Evolutionary conservation across 2,888 invertebrate genomes (phyloP).

Genomic region (Caenorhabditis parvicauda): DNA sequence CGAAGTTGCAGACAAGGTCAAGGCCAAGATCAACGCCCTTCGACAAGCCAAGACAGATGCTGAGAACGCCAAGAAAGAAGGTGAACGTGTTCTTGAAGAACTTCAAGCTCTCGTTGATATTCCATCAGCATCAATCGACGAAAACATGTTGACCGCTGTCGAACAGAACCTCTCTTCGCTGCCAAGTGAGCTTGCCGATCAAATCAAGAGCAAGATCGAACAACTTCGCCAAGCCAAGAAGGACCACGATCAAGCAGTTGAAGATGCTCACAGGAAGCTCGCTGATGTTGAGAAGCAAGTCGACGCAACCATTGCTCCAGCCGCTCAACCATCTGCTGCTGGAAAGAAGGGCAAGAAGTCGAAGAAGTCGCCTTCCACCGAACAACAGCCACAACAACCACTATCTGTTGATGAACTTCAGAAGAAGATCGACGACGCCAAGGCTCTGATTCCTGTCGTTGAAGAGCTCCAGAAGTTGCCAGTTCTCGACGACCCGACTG

Average conservation of each 20-base stretch:
- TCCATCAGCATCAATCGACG: constrained; percentile 9
- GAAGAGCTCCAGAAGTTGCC: constrained; percentile 11
- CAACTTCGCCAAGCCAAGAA: constrained; percentile 19
- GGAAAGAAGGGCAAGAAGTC: constrained; percentile 34
- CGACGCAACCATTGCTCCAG: constrained; percentile 23
- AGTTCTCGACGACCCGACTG: constrained; percentile 2
- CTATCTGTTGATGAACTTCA: constrained; percentile 19
- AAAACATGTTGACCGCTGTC: constrained; percentile 6
- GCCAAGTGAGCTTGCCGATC: neutral
- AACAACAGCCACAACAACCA: too few species aligned
- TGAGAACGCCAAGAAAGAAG: too few species aligned
- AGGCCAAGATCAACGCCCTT: constrained; percentile 9
- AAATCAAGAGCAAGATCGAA: constrained; percentile 13
- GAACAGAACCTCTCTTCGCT: constrained; percentile 9
- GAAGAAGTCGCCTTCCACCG: constrained; percentile 29
- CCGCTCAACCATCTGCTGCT: too few species aligned
- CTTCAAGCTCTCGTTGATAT: constrained; percentile 7
- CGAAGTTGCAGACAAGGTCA: constrained; percentile 18
- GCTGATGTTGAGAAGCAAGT: constrained; percentile 16
- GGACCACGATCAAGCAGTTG: constrained; percentile 10
- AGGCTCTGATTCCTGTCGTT: constrained; percentile 18
- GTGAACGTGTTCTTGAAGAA: constrained; percentile 9
- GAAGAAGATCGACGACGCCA: constrained; percentile 14
- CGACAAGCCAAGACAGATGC: too few species aligned
- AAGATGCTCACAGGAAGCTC: constrained; percentile 13